Evolutionary conservation across 2,113 vertebrate genomes (phyloP).

Genomic region (Trochalopteron elliotii): DNA sequence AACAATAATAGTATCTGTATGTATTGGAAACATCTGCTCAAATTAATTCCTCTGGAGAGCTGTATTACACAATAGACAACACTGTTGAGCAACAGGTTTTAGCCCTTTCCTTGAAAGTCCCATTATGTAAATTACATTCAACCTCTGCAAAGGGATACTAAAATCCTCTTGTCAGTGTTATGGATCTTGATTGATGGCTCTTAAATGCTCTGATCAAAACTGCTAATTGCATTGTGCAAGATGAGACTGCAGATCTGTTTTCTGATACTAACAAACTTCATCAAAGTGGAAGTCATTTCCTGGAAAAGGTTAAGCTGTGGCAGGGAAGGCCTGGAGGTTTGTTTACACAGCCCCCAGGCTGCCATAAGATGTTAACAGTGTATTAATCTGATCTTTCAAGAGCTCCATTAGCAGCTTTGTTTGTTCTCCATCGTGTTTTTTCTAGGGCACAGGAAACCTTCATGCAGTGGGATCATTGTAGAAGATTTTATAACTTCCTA

Average conservation of each 20-base stretch:
- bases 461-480: conserved; percentile 97
- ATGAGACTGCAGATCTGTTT: not conserved
- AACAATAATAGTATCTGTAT: not conserved
- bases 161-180: not conserved
- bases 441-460: conserved; percentile 96
- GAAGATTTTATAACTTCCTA: conserved; percentile 98
- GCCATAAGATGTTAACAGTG: not conserved
- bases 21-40: not conserved
- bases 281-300: not conserved
- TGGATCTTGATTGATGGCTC: conserved; percentile 12
- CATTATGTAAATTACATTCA: not conserved
- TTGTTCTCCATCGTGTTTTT: not conserved
- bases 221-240: conserved; percentile 8
- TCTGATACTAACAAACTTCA: not conserved
- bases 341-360: conserved; percentile 6
- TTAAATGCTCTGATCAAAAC: conserved; percentile 7
- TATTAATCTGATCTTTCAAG: not conserved
- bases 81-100: not conserved
- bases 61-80: not conserved
- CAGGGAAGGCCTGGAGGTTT: not conserved
- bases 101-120: not conserved
- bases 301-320: not conserved
- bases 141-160: not conserved
- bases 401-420: not conserved
- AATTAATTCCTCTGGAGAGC: not conserved